phyloP scores from a whole-genome alignment of 2,888 invertebrate species.

The Coenonympha arcania region DNA sequence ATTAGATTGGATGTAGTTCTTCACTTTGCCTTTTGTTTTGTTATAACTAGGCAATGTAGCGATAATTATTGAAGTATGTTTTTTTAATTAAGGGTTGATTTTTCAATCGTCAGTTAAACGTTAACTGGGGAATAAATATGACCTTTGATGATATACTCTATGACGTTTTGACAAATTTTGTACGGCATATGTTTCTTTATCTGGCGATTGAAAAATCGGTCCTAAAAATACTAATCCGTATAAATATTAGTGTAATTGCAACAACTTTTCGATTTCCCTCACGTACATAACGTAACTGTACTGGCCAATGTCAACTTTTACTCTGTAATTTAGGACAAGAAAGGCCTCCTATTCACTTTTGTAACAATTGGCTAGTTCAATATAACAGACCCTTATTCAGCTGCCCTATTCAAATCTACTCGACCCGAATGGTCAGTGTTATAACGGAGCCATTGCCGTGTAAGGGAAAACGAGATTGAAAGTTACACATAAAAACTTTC shows the following conservation, averaged over 20 bases:
- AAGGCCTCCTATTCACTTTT: slow-evolving; percentile 8
- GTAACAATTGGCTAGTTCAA: slow-evolving; percentile 32
- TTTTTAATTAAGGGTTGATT: no score
- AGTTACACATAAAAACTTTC: background rate
- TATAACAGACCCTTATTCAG: slow-evolving; percentile 31
- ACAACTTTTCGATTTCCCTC: no score
- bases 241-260: no score
- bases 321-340: background rate
- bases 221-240: no score
- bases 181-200: no score
- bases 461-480: slow-evolving; percentile 24
- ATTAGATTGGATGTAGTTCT: slow-evolving; percentile 1
- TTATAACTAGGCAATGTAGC: background rate
- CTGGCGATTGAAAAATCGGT: no score
- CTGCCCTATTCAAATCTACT: slow-evolving; percentile 30
- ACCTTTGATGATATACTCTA: no score
- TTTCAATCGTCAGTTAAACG: no score
- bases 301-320: background rate
- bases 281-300: background rate
- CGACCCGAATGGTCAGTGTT: slow-evolving; percentile 30
- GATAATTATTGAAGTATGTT: no score
- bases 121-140: no score
- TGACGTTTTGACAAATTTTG: no score
- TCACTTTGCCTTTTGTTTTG: background rate
- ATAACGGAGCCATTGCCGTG: slow-evolving; percentile 29